Evolutionary conservation across 1,140 invertebrate genomes (phyloP), one percentile per base, ranked within the genome.

Genomic region (Diachasma alloeum): DNA sequence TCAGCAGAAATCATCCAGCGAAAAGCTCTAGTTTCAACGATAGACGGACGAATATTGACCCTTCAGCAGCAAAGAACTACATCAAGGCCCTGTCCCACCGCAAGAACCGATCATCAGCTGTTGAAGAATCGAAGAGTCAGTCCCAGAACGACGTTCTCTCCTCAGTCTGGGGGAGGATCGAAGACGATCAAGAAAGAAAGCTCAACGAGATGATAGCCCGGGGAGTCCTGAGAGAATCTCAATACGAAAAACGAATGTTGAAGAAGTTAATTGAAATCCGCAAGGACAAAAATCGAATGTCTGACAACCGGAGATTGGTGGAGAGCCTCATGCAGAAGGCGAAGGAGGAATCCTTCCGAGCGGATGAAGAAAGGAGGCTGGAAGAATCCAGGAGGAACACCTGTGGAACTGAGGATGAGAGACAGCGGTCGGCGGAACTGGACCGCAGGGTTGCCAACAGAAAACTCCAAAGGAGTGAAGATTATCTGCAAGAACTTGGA

Each of bases 211-310:
- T 88, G n/a, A 83, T 92, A 15, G 89, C 89, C 0, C 87, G 89
- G 73, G 91, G 91, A 78, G 87, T 93, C 4, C 81, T 92, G 78
- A 90, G 91, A 79, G 88, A 93, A 70, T 92, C 92, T 1, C 86
- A 90, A 26, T 93, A 92, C 82, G 93, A 93, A 78, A 93, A 93
- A 81, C 90, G 92, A 83, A 91, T 93, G 84, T 87, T 91, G 37
- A 90, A 88, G 37, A 92, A 92, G 84, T 83, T 93, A 42, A 90
- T 91, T 81, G 91, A 92, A 80, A 90, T 92, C 0, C 90, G 91
- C 19, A 86, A 91, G 36, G 88, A 92, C 78, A 91, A 90, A 37
- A 86, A 90, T 11, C 87, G 89, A 73, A 88, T 93, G 72, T 79
- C 87, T 0, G 84, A 88, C 69, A 92, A 92, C 80, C 88, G 90